Base-by-base conservation (phyloP, 2,113 vertebrate species). In the Colius striatus region DNA sequence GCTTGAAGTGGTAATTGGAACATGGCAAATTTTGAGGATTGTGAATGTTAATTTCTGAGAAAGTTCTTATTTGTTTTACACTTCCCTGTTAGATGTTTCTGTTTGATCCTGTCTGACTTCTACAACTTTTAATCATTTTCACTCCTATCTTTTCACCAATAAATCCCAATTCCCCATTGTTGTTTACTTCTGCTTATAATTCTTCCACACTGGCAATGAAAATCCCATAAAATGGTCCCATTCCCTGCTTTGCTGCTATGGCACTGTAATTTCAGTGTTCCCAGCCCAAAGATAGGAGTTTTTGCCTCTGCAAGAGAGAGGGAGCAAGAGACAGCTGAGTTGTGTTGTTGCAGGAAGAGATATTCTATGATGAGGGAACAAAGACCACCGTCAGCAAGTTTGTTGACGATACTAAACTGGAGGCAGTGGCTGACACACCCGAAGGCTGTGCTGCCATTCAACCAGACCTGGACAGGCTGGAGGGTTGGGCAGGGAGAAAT, bases 251-350 rank as follows among this genome's bases (percentile, higher is more conserved):
- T 17, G 11, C 61, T 67, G 34, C 13, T 53, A 2, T 48, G 23
- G 34, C 16, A 26, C 20, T 57, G 38, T 45, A 61, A 20, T 26
- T 17, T 9, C 11, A 47, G 22, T 66, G 29, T 27, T 88, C 78
- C 27, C 27, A 55, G 21, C 11, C 57, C 8, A 1, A 25, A 62
- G 12, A 0, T 0, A 16, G 21, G 15, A 3, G 3, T 43, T 41
- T 94, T 71, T 30, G 18, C 16, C 54, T 4, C 2, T 16, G 13
- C 20, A 29, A 41, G 32, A 18, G n/a, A 43, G 36, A 67, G 47
- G 38, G 51, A 41, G 26, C 13, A 43, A 67, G 36, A 76, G 9
- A 41, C 38, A 41, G 53, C 20, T 47, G 67, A 86, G 76, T 43
- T 43, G 23, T 6, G 29, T 32, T 45, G 41, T 34, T 58, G 20